Evolutionary conservation across 2,888 invertebrate genomes (phyloP).

Genomic region (Monoplex corrugatus): DNA sequence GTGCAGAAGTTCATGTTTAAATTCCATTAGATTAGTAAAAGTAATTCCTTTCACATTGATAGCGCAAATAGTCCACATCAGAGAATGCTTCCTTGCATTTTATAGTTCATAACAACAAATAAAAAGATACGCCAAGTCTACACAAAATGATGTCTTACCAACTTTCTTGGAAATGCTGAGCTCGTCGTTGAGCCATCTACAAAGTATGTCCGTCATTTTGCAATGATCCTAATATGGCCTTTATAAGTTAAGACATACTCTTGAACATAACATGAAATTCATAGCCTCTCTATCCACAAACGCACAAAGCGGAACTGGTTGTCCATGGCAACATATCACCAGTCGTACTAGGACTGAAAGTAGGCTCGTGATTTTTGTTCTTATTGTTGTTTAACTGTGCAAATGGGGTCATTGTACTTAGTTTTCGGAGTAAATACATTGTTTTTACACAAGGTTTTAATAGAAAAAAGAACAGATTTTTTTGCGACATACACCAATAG

Average conservation of each 20-base stretch:
- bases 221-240: neutral
- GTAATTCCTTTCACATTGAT: no score
- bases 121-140: neutral
- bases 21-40: no score
- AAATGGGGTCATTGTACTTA: neutral
- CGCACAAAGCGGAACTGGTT: slow-evolving; percentile 42
- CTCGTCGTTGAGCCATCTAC: slow-evolving; percentile 81
- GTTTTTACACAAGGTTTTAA: neutral
- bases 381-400: no score
- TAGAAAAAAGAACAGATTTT: neutral
- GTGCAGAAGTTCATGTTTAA: no score
- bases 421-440: neutral
- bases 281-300: neutral
- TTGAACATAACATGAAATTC: neutral
- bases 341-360: neutral
- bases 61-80: no score
- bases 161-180: slow-evolving; percentile 75
- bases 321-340: slow-evolving; percentile 43
- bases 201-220: slow-evolving; percentile 81
- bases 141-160: slow-evolving; percentile 70
- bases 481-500: neutral
- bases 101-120: neutral
- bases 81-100: no score
- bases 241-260: neutral
- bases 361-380: neutral